These are phyloP conservation scores for Seriola aureovittata DNA, from an alignment of 2,113 vertebrate genomes.

Conservation along the genomic window DNA sequence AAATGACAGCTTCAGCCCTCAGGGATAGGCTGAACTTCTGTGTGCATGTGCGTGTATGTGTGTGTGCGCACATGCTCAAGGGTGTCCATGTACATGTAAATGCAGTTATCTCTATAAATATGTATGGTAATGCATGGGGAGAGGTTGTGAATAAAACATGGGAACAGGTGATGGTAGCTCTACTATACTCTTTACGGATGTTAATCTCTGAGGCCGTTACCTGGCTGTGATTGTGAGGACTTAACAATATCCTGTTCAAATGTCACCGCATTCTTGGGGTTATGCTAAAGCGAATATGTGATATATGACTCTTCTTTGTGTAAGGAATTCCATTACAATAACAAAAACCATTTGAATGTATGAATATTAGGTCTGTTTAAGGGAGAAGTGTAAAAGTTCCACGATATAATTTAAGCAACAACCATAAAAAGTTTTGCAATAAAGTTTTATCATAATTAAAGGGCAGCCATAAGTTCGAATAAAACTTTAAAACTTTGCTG, in stretches of 20 bases:
- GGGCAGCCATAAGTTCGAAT: neutral
- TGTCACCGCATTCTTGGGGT: conserved; percentile 28
- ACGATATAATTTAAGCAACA: neutral
- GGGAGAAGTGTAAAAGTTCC: neutral
- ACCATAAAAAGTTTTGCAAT: conserved; percentile 4
- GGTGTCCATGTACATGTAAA: conserved; percentile 68
- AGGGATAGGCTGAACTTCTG: conserved; percentile 72
- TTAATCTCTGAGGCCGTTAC: conserved; percentile 61
- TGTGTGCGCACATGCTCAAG: conserved; percentile 34
- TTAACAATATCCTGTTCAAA: conserved; percentile 59
- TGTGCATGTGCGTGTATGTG: conserved; percentile 30
- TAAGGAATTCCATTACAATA: conserved; percentile 34
- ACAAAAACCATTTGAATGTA: conserved; percentile 22
- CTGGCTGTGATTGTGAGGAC: conserved; percentile 53
- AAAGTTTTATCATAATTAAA: conserved; percentile 46
- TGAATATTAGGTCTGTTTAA: neutral
- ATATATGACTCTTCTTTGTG: conserved; percentile 17
- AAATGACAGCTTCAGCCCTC: conserved; percentile 69
- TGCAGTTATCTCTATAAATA: conserved; percentile 75
- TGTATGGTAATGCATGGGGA: conserved; percentile 69
- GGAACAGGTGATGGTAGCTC: conserved; percentile 56
- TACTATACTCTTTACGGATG: conserved; percentile 54
- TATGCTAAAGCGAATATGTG: conserved; percentile 28
- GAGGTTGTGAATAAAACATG: conserved; percentile 76
- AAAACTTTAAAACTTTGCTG: conserved; percentile 11